phyloP scores from a whole-genome alignment of 2,888 invertebrate species.

The Metopia argyrocephala region DNA sequence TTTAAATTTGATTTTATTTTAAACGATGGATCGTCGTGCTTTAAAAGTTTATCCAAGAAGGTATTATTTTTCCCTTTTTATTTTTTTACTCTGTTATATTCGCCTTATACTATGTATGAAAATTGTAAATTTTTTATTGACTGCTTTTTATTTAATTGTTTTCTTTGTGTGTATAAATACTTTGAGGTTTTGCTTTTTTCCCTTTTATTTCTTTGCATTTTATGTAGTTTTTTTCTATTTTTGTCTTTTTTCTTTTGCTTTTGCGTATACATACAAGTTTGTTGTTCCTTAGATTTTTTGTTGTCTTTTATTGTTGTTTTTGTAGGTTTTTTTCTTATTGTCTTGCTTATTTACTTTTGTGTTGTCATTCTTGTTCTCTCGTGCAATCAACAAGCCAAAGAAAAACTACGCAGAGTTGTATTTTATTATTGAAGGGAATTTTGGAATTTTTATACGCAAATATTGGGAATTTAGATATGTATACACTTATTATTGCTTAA shows the following conservation, averaged over 20 bases:
- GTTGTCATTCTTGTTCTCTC: constrained; percentile 23
- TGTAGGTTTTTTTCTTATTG: constrained; percentile 16
- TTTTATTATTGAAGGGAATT: constrained; percentile 6
- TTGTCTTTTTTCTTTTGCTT: constrained; percentile 34
- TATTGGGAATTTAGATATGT: too few relatives aligned
- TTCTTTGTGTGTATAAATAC: too few relatives aligned
- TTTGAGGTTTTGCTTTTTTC: constrained; percentile 17
- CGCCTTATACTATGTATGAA: constrained; percentile 30
- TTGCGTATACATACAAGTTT: constrained; percentile 38
- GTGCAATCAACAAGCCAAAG: constrained; percentile 12
- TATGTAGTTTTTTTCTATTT: neutral
- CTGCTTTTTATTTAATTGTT: constrained; percentile 22
- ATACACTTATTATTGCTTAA: too few relatives aligned
- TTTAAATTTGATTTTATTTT: constrained; percentile 77
- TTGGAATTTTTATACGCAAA: neutral
- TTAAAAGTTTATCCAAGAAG: constrained; percentile 90
- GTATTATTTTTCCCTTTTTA: constrained; percentile 80
- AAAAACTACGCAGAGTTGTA: constrained; percentile 39
- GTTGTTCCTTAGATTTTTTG: constrained; percentile 40
- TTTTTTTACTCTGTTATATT: constrained; percentile 14
- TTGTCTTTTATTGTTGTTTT: constrained; percentile 43
- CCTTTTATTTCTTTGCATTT: neutral
- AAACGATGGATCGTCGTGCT: constrained; percentile 88
- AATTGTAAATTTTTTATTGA: neutral
- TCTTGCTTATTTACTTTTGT: constrained; percentile 15